Conservation (phyloP, 2,113 vertebrate species). For the Solea senegalensis region DNA sequence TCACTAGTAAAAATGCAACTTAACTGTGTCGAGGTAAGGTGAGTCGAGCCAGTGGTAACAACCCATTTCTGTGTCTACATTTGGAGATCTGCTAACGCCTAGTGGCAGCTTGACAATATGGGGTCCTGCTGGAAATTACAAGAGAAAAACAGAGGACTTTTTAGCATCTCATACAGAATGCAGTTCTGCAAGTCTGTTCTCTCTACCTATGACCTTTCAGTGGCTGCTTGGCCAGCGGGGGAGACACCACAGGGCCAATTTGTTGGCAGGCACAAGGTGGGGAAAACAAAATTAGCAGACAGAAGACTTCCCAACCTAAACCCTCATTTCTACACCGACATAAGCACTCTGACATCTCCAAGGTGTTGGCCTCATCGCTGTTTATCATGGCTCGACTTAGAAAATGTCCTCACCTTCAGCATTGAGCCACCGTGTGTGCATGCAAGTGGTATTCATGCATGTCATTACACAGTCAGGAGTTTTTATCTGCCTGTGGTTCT, state of each 20-base stretch:
- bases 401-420: slow-evolving; percentile 57
- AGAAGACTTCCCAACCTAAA: slow-evolving; percentile 63
- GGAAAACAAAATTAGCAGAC: slow-evolving; percentile 69
- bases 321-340: slow-evolving; percentile 37
- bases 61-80: no score
- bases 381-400: slow-evolving; percentile 37
- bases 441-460: slow-evolving; percentile 62
- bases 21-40: no score
- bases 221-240: slow-evolving; percentile 45
- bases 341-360: slow-evolving; percentile 21
- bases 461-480: slow-evolving; percentile 63
- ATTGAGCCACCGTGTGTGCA: slow-evolving; percentile 47
- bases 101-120: no score
- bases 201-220: slow-evolving; percentile 65
- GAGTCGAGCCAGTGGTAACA: no score
- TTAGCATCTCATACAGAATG: slow-evolving; percentile 18
- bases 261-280: slow-evolving; percentile 62
- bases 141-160: no score
- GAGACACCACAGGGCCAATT: slow-evolving; percentile 58
- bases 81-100: no score
- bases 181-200: slow-evolving; percentile 19
- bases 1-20: no score
- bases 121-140: no score
- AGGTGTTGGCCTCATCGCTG: slow-evolving; percentile 18
- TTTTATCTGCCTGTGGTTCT: slow-evolving; percentile 61